Evolutionary conservation across 2,888 invertebrate genomes (phyloP).

Genomic region (Agrilus mali): DNA sequence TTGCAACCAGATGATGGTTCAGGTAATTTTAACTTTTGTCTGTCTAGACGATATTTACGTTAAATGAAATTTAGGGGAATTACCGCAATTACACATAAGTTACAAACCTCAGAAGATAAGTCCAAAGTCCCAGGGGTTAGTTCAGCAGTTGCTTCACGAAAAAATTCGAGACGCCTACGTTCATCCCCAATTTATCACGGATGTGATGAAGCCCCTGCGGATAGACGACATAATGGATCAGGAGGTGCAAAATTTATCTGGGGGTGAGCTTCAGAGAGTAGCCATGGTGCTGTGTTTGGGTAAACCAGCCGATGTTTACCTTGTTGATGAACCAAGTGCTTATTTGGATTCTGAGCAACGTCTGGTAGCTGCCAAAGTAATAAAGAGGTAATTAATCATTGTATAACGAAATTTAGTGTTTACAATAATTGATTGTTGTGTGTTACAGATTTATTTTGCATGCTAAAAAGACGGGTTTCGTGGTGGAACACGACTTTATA

Average conservation of each 20-base stretch:
- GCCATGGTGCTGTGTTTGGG: constrained; percentile 93
- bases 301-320: constrained; percentile 97
- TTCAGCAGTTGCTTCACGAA: constrained; percentile 85
- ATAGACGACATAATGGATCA: constrained; percentile 97
- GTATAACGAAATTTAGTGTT: too few relatives aligned
- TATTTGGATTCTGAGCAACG: constrained; percentile 99
- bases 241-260: constrained; percentile 95
- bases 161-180: constrained; percentile 96
- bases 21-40: constrained; percentile 29
- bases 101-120: constrained; percentile 99
- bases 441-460: constrained; percentile 79
- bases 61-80: constrained; percentile 37
- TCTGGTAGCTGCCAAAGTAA: constrained; percentile 98
- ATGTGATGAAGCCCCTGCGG: constrained; percentile 96
- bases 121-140: constrained; percentile 89
- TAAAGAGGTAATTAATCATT: constrained; percentile 63
- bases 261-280: constrained; percentile 97
- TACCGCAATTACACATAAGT: constrained; percentile 91
- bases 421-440: background rate
- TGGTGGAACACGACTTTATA: constrained; percentile 99
- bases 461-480: constrained; percentile 98
- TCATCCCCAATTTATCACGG: constrained; percentile 95
- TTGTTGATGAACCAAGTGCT: constrained; percentile 97
- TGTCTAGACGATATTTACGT: constrained; percentile 6
- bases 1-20: constrained; percentile 76